Evolutionary conservation across 2,113 vertebrate species (phyloP).

Genomic region (Chroicocephalus ridibundus): DNA sequence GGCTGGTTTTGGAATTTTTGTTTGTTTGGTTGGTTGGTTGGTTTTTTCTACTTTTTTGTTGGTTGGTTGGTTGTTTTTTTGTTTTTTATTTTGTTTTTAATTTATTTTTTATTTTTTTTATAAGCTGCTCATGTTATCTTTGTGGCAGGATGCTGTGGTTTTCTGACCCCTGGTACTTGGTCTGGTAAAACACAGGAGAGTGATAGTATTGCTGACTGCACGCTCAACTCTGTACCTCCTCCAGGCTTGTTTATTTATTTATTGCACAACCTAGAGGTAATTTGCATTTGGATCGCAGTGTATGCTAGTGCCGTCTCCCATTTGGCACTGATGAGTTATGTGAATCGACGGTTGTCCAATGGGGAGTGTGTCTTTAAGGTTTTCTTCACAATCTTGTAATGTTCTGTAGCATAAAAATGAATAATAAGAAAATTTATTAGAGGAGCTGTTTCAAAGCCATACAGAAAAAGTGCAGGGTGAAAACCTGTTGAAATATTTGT

Average conservation of each 20-base stretch:
- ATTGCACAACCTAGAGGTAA: neutral
- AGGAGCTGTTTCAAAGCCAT: neutral
- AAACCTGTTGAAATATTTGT: rapidly evolving
- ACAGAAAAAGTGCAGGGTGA: too few relatives aligned
- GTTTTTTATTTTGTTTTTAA: neutral
- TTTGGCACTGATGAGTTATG: neutral
- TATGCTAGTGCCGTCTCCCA: neutral
- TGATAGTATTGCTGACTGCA: neutral
- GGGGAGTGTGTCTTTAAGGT: neutral
- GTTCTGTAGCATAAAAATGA: neutral
- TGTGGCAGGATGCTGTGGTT: neutral
- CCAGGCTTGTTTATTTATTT: neutral
- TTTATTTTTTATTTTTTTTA: neutral
- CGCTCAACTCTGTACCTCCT: neutral
- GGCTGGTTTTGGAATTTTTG: neutral
- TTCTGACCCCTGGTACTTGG: neutral
- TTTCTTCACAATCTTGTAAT: neutral
- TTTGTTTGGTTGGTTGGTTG: neutral
- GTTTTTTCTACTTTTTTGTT: neutral
- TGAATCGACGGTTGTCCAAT: neutral
- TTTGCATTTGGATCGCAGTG: neutral
- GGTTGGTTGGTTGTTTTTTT: neutral
- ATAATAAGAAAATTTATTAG: neutral
- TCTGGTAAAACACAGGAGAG: neutral
- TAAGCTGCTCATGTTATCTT: neutral